phyloP scores from a whole-genome alignment of 2,888 invertebrate species.

The Elegia similella region DNA sequence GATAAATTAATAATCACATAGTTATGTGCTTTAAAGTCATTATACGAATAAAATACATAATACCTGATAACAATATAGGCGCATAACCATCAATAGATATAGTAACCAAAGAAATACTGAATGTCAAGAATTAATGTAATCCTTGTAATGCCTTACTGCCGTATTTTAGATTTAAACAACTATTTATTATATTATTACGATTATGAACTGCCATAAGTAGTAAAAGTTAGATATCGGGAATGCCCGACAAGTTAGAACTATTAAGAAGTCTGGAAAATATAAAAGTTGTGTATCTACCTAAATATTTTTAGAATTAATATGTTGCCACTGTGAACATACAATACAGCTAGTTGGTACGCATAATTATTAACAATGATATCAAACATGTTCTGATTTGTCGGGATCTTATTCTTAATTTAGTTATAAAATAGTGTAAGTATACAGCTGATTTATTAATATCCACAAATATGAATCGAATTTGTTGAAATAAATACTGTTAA shows the following conservation, averaged over 20 bases:
- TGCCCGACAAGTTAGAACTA: constrained; percentile 10
- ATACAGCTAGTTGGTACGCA: no score
- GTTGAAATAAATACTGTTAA: no score
- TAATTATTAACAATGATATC: no score
- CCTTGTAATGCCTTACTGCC: constrained; percentile 6
- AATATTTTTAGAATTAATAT: no score
- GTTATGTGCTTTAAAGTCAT: not conserved
- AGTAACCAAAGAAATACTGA: constrained; percentile 33
- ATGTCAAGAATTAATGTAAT: constrained; percentile 6
- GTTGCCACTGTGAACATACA: no score
- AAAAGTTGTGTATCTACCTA: no score
- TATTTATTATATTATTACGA: constrained; percentile 66
- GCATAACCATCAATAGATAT: constrained; percentile 15
- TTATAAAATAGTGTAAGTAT: not conserved
- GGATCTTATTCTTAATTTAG: not conserved
- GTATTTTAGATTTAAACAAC: constrained; percentile 30
- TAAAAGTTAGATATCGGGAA: constrained; percentile 34
- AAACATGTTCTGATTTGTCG: not conserved
- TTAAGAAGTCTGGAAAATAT: no score
- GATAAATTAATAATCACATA: not conserved
- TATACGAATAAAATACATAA: not conserved
- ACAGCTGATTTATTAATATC: no score
- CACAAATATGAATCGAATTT: no score
- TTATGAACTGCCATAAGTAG: constrained; percentile 73
- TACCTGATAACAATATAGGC: not conserved